Evolutionary conservation across 2,888 invertebrate genomes (phyloP).

Genomic region (Deilephila elpenor): DNA sequence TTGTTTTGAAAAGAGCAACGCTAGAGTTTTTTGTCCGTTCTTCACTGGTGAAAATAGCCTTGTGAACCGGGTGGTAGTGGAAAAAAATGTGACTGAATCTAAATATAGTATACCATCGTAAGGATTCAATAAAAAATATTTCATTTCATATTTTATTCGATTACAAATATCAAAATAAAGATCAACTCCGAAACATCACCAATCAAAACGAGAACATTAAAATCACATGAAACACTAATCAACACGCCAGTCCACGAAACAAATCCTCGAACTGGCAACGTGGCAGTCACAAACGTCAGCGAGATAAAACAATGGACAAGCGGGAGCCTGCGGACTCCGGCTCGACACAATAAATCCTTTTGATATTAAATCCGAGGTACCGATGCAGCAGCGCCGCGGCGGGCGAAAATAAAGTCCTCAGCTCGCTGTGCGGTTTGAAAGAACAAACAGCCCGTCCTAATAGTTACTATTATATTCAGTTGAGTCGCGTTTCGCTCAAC

Average conservation of each 20-base stretch:
- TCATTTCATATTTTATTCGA: no score
- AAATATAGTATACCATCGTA: no score
- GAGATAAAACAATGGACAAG: slow-evolving; percentile 41
- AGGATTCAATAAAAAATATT: no score
- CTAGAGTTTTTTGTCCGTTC: no score
- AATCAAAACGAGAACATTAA: neutral
- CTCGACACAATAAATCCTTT: slow-evolving; percentile 50
- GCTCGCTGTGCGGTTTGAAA: neutral
- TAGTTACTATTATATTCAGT: neutral
- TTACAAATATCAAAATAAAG: no score
- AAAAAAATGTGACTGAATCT: no score
- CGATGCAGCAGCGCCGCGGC: slow-evolving; percentile 44
- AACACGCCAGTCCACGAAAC: neutral
- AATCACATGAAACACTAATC: neutral
- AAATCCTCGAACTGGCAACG: slow-evolving; percentile 12
- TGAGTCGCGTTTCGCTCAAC: neutral
- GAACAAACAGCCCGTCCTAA: neutral
- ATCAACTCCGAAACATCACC: no score
- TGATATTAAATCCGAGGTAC: slow-evolving; percentile 45
- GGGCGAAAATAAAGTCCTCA: slow-evolving; percentile 42
- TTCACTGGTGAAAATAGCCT: no score
- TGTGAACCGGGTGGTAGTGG: no score
- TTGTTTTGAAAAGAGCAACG: no score
- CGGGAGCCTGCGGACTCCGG: slow-evolving; percentile 33
- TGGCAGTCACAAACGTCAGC: slow-evolving; percentile 35